phyloP scores from a whole-genome alignment of 1,140 invertebrate genomes.

The Akabosia matsudoensis region DNA sequence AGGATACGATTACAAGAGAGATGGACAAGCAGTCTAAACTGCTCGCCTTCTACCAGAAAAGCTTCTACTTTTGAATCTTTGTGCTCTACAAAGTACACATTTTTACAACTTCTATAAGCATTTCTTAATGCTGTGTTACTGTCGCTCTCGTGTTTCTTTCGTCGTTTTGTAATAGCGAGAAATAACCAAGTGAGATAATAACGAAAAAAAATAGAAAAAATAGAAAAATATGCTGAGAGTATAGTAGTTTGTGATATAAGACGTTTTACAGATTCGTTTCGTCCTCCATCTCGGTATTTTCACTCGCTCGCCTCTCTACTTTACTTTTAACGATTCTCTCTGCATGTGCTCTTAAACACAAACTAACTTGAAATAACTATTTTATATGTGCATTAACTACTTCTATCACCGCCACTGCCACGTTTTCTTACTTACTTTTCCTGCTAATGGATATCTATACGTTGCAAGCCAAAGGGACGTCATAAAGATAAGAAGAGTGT shows the following conservation, averaged over 20 bases:
- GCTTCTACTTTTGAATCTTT: neutral
- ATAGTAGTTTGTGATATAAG: too few relatives aligned
- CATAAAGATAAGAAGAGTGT: constrained; percentile 16
- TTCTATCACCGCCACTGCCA: too few relatives aligned
- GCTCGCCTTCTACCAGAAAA: neutral
- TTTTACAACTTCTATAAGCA: neutral
- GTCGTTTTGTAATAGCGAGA: neutral
- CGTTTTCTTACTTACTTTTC: too few relatives aligned
- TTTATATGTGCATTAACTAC: too few relatives aligned
- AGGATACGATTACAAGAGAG: neutral
- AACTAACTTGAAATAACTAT: too few relatives aligned
- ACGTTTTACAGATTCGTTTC: too few relatives aligned
- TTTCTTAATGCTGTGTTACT: too few relatives aligned
- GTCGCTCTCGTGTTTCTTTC: neutral
- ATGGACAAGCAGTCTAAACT: neutral
- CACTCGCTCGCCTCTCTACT: too few relatives aligned
- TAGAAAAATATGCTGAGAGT: too few relatives aligned
- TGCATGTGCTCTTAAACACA: too few relatives aligned
- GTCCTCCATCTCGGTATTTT: too few relatives aligned
- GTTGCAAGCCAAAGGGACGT: constrained; percentile 9
- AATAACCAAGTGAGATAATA: neutral
- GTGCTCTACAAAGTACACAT: neutral
- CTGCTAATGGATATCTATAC: constrained; percentile 11
- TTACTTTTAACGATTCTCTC: too few relatives aligned
- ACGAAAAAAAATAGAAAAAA: neutral